A percentile compares a stretch with the other conserved stretches of the same genome.
Evolutionary conservation across 2,113 vertebrate species (phyloP).

Genomic region (Vireo altiloquus): DNA sequence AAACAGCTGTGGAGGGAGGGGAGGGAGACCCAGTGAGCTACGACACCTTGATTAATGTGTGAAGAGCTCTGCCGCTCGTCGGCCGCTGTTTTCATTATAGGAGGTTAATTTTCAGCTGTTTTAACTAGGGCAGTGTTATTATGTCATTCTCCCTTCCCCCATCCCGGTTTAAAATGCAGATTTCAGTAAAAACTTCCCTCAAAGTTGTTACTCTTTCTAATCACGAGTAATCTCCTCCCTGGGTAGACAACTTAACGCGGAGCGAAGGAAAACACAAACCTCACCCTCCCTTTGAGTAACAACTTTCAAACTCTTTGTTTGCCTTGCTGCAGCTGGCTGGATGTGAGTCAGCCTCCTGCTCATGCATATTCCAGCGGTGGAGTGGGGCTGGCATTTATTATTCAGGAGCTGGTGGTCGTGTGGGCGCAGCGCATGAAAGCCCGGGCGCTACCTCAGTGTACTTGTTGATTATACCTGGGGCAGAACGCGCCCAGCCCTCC

Average conservation of each 20-base stretch:
- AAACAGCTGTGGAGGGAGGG: neutral
- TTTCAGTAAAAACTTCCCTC: neutral
- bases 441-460: neutral
- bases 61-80: neutral
- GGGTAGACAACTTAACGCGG: neutral
- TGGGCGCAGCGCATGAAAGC: neutral
- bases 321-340: neutral
- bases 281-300: neutral
- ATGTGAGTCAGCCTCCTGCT: slow-evolving; percentile 9
- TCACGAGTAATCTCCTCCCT: neutral
- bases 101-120: slow-evolving; percentile 30
- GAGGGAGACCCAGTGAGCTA: neutral
- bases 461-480: neutral
- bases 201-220: neutral
- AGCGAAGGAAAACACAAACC: neutral
- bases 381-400: slow-evolving; percentile 29
- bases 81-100: neutral
- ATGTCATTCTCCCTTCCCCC: neutral
- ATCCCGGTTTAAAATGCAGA: neutral
- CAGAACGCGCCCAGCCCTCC: neutral
- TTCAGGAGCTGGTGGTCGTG: slow-evolving; percentile 19
- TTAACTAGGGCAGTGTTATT: slow-evolving; percentile 8
- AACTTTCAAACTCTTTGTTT: slow-evolving; percentile 56
- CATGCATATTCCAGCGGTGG: slow-evolving; percentile 6
- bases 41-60: neutral